These are phyloP conservation scores for Cairina moschata DNA, from an alignment of 2,113 vertebrate genomes.

Conservation along the genomic window DNA sequence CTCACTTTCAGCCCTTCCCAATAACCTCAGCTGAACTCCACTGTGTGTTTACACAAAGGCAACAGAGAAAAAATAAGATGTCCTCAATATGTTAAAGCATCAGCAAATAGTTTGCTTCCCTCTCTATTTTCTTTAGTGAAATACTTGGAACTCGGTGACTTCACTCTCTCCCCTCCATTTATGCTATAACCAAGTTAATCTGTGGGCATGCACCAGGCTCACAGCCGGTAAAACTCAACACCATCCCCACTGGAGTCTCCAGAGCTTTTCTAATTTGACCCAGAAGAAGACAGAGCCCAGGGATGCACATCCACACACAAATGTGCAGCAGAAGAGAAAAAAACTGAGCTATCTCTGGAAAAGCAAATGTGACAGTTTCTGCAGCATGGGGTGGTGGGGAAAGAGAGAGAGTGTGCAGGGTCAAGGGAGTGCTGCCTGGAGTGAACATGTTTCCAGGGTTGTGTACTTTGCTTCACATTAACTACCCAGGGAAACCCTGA, in stretches of 20 bases:
- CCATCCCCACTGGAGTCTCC: background rate
- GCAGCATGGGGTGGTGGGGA: background rate
- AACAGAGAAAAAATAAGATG: background rate
- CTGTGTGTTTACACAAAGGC: background rate
- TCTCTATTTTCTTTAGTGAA: background rate
- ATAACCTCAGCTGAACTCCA: slow-evolving; percentile 23
- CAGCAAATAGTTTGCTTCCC: background rate
- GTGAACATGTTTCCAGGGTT: background rate
- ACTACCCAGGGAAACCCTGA: background rate
- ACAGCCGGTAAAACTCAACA: background rate
- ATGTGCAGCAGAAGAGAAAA: background rate
- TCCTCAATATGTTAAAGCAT: background rate
- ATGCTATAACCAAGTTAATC: background rate
- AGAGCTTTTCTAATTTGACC: background rate
- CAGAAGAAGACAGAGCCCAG: background rate
- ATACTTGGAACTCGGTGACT: background rate
- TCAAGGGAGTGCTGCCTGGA: background rate
- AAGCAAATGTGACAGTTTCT: background rate
- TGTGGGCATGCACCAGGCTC: background rate
- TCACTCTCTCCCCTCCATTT: background rate
- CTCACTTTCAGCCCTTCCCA: background rate
- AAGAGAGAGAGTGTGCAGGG: background rate
- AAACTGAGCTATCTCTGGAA: background rate
- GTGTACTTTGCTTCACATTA: background rate
- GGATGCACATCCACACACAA: background rate